Evolutionary conservation across 2,888 invertebrate species (phyloP).

Genomic region (Exephanes ischioxanthus): DNA sequence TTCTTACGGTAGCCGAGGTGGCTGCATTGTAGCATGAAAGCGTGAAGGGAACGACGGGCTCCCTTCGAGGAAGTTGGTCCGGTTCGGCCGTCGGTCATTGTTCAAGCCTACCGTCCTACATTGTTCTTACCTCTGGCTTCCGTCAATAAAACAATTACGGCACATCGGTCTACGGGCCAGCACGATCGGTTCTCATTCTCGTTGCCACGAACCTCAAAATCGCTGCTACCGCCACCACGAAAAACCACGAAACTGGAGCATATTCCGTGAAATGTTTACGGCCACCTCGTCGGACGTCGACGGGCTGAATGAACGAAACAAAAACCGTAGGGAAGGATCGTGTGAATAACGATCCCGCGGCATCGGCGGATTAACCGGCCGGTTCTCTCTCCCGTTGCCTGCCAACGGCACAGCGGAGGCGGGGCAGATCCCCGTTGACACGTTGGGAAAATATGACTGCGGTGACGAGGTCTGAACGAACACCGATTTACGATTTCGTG

Average conservation of each 20-base stretch:
- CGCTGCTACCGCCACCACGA: conserved; percentile 7
- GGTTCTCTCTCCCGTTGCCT: neutral
- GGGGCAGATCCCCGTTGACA: conserved; percentile 51
- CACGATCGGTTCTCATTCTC: neutral
- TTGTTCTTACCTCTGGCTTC: conserved; percentile 33
- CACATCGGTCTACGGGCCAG: conserved; percentile 5
- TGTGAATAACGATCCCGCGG: conserved; percentile 1
- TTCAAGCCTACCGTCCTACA: conserved; percentile 20
- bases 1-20: conserved; percentile 14
- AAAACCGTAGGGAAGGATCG: conserved; percentile 2
- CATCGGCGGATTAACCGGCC: conserved; percentile 46
- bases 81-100: conserved; percentile 35
- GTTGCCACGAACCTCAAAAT: neutral
- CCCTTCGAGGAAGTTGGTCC: conserved; percentile 43
- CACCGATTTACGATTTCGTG: conserved; percentile 59
- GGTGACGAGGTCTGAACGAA: conserved; percentile 38
- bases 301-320: conserved; percentile 20
- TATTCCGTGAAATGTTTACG: conserved; percentile 47
- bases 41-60: conserved; percentile 8
- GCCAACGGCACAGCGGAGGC: conserved; percentile 22
- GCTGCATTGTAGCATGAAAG: conserved; percentile 11
- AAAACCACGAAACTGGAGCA: conserved; percentile 59
- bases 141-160: conserved; percentile 52
- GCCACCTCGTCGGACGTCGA: conserved; percentile 9
- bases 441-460: conserved; percentile 62